Evolutionary conservation across 2,888 invertebrate genomes (phyloP), one percentile per base, ranked within the genome.

Genomic region (Rhorus exstirpatorius): DNA sequence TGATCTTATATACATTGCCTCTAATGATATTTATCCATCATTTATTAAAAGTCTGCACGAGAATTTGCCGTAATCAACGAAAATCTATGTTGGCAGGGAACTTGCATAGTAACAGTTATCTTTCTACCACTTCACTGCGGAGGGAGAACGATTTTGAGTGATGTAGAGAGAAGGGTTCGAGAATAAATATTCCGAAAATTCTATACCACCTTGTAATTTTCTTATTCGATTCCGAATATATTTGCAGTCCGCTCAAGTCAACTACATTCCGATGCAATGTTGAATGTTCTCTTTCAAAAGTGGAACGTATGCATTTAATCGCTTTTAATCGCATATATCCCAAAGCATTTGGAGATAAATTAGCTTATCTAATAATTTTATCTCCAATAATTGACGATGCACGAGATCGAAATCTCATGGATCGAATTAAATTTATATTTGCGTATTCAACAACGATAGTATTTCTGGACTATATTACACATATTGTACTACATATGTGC

Each of bases 201-300:
- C 7, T 6, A 31, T 31, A 31, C 21, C 6, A 8, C 44, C 10
- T 41, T 61, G 19, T 61, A 61, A 8, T 19, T 2, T 60, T 10
- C n/a, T 14, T 31, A 58, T 14, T n/a, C 7, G 6, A 17, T 14
- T 17, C 8, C 31, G 14, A 61, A 41, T 2, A 4, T 41, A 44
- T 44, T 21, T 41, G 21, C 21, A 10, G 44, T 61, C 21, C 41
- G 24, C 41, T 61, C 21, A 61, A 61, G 44, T 61, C 61, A 61
- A 41, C 21, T 21, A 19, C 21, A 44, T 41, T 61, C 44, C 19
- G 21, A 31, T 14, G 17, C 8, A 21, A 17, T 35, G 6, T 14
- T 17, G 31, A 26, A 7, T 58, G 10, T 31, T 58, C 35, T 14
- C 14, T 58, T n/a, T 58, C 35, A 6, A 58, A 58, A n/a, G n/a